Evolutionary conservation across 2,113 vertebrate genomes (phyloP).

Genomic region (Puntigrus tetrazona): DNA sequence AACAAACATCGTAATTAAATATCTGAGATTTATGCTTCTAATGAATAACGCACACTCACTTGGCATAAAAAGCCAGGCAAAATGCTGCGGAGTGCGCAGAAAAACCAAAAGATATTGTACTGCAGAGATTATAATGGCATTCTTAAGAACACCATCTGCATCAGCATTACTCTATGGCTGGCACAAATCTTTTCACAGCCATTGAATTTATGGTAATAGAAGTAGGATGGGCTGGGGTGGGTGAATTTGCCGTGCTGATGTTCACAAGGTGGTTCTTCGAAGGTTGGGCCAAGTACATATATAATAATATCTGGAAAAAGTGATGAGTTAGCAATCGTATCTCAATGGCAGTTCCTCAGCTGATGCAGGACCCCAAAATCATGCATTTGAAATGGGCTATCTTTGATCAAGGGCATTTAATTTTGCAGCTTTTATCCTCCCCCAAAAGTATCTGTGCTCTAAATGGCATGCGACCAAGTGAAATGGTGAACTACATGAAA

Average conservation of each 20-base stretch:
- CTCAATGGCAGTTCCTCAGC: background rate
- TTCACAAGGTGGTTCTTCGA: conserved; percentile 35
- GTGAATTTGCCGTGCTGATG: conserved; percentile 19
- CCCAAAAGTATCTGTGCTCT: background rate
- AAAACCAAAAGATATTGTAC: conserved; percentile 22
- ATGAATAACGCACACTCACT: conserved; percentile 18
- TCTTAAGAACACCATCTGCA: conserved; percentile 40
- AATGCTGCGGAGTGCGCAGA: conserved; percentile 13
- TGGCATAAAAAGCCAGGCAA: background rate
- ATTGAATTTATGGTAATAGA: conserved; percentile 52
- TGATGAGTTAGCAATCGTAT: background rate
- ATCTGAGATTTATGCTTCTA: conserved; percentile 19
- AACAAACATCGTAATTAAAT: conserved; percentile 46
- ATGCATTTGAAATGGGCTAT: background rate
- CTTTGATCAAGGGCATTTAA: background rate
- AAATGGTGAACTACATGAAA: background rate
- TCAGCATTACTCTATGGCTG: conserved; percentile 39
- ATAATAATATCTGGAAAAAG: conserved; percentile 8
- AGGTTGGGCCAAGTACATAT: background rate
- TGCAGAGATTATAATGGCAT: conserved; percentile 46
- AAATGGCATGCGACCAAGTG: background rate
- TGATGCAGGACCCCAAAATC: background rate
- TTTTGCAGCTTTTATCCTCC: background rate
- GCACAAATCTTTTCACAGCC: conserved; percentile 42
- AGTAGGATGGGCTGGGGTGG: background rate